Base-by-base conservation (phyloP, 2,113 vertebrate species). In the Elephas maximus region DNA sequence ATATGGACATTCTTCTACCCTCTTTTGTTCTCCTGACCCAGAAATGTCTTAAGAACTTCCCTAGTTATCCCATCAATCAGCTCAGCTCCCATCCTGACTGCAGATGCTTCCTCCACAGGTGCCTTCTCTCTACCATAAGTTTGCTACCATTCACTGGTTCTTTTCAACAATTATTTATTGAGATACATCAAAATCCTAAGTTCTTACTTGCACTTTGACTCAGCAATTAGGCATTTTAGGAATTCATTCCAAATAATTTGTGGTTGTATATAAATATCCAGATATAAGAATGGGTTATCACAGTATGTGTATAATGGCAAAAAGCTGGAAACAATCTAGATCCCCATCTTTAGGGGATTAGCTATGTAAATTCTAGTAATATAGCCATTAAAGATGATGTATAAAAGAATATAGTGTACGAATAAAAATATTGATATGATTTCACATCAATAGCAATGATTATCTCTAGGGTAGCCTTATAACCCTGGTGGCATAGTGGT, bases 121-220 rank as follows among this genome's bases (percentile, higher is more conserved):
- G 48, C 62, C 24, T 69, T 60, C 60, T 85, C 71, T 62, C 82
- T 90, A 24, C 82, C 12, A 1, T n/a, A 82, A 71, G n/a, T 23
- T 74, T 37, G 53, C 18, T 71, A 62, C 18, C 51, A 14, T 45
- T 91, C 15, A 60, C 21, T n/a, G 51, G 53, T 65, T 71, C 80
- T 51, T 91, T 88, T 60, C 53, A 81, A 37, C 33, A 86, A 23
- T 63, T 74, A 8, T 69, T 87, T 67, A 83, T 48, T 48, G 67
- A 71, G 67, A 62, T 44, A 51, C 8, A 71, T 41, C n/a, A 71
- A 90, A 93, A 87, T 44, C 51, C 63, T 81, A 87, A 91, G 91
- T 53, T 93, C 28, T 21, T 93, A n/a, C 93, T 77, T 97, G 76
- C 60, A 85, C 24, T 57, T 71, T 74, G 73, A 80, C 82, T 95